These are phyloP conservation scores for Colinus virginianus DNA, from an alignment of 2,113 vertebrate genomes.

Conservation along the genomic window DNA sequence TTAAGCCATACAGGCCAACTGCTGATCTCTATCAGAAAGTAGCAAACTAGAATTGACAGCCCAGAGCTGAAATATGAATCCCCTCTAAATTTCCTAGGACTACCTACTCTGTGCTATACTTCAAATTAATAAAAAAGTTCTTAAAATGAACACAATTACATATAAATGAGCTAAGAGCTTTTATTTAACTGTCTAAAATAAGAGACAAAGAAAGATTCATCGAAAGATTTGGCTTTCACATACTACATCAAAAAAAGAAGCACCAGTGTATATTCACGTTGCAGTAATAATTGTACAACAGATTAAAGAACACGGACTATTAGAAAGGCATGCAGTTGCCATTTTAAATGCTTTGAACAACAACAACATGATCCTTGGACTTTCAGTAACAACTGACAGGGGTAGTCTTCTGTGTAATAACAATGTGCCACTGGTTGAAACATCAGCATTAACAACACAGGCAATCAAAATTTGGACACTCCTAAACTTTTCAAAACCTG, in stretches of 20 bases:
- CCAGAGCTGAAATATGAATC: neutral
- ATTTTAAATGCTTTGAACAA: slow-evolving; percentile 38
- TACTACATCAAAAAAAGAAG: neutral
- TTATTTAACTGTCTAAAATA: neutral
- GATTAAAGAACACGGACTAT: neutral
- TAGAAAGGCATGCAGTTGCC: neutral
- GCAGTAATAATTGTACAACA: neutral
- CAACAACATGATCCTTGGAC: neutral
- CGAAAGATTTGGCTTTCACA: neutral
- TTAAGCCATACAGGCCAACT: neutral
- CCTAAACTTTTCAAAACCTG: neutral
- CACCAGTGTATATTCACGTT: neutral
- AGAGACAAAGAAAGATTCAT: neutral
- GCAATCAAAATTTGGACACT: neutral
- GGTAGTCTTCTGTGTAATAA: neutral
- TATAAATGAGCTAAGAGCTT: neutral
- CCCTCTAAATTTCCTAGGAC: neutral
- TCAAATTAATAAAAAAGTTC: neutral
- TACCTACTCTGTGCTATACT: neutral
- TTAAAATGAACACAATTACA: neutral
- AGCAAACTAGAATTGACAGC: neutral
- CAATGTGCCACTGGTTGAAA: neutral
- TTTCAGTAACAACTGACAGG: slow-evolving; percentile 2
- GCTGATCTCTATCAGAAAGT: neutral
- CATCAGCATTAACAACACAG: neutral